Percentiles rank a stretch among this genome's conserved stretches.
phyloP scores from a whole-genome alignment of 2,797 vertebrate species.

The Lateolabrax maculatus region DNA sequence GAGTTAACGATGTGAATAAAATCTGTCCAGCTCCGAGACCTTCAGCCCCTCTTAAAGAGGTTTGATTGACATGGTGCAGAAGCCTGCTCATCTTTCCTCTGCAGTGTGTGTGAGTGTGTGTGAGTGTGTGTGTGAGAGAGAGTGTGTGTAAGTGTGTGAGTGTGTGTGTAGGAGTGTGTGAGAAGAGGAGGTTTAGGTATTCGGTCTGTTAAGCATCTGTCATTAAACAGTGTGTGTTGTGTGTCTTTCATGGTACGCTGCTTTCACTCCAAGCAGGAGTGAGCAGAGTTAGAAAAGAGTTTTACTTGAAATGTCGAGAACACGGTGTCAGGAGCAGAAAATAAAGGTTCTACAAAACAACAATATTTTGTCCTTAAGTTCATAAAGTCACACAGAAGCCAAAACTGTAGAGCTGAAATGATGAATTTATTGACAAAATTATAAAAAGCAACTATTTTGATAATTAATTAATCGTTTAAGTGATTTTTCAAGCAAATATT shows the following conservation, averaged over 20 bases:
- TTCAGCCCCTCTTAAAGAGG: constrained; percentile 48
- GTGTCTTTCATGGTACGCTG: constrained; percentile 71
- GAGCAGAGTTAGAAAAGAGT: constrained; percentile 28
- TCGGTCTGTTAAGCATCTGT: constrained; percentile 79
- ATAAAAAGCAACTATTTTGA: not conserved
- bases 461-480: not conserved
- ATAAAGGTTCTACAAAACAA: not conserved
- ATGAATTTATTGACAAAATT: not conserved
- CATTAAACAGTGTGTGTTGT: constrained; percentile 70
- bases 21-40: constrained; percentile 42
- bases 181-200: constrained; percentile 62
- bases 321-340: not conserved
- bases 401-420: not conserved
- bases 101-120: constrained; percentile 6
- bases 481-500: not conserved
- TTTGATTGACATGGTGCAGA: constrained; percentile 71
- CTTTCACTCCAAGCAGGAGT: constrained; percentile 50
- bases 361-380: not conserved
- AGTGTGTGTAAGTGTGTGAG: constrained; percentile 33
- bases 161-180: constrained; percentile 25
- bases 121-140: constrained; percentile 20
- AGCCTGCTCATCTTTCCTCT: constrained; percentile 39
- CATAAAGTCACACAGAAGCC: not conserved
- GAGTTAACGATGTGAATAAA: constrained; percentile 40
- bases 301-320: not conserved